phyloP scores from a whole-genome alignment of 2,888 invertebrate genomes.

The Spisula subtruncata region DNA sequence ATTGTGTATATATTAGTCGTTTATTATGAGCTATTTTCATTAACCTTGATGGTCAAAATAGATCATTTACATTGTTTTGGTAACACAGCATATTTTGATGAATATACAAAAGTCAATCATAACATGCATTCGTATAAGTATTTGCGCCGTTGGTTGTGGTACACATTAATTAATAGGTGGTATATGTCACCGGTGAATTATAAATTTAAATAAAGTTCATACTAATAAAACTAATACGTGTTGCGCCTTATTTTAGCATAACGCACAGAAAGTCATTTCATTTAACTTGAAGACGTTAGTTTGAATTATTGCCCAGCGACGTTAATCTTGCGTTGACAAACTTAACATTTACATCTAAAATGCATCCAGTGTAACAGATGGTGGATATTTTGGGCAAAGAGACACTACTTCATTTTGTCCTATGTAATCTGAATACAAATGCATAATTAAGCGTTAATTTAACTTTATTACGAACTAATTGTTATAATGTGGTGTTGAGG shows the following conservation, averaged over 20 bases:
- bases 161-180: too few species aligned
- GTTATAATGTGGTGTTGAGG: neutral
- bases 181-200: too few species aligned
- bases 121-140: too few species aligned
- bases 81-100: neutral
- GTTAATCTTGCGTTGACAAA: slow-evolving; percentile 1
- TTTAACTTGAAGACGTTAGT: neutral
- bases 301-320: neutral
- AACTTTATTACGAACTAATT: neutral
- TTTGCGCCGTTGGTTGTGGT: too few species aligned
- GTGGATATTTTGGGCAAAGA: neutral
- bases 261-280: too few species aligned
- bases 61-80: neutral
- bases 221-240: too few species aligned
- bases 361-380: neutral
- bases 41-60: slow-evolving; percentile 15
- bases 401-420: neutral
- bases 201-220: too few species aligned
- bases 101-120: neutral
- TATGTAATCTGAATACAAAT: neutral
- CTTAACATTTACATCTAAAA: slow-evolving; percentile 11
- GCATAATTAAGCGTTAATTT: neutral
- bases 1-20: neutral
- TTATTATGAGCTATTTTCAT: neutral
- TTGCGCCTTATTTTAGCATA: too few species aligned